phyloP scores from a whole-genome alignment of 1,140 invertebrate species.

The Lasioglossum albipes region DNA sequence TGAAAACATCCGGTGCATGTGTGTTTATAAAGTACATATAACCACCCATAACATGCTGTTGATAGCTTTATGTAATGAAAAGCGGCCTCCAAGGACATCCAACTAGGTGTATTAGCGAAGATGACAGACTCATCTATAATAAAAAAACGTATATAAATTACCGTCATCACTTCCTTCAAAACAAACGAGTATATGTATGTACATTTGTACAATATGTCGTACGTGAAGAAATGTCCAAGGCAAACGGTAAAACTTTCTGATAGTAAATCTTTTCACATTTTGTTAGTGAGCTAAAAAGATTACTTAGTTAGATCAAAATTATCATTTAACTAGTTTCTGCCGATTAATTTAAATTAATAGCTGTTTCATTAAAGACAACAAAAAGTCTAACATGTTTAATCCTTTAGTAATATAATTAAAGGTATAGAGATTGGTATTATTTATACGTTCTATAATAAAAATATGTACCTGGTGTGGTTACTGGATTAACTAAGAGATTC shows the following conservation, averaged over 20 bases:
- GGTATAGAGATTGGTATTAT: too few species aligned
- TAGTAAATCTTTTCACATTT: too few species aligned
- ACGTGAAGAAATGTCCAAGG: too few species aligned
- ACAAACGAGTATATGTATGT: too few species aligned
- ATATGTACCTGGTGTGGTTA: conserved; percentile 83
- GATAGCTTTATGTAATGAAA: conserved; percentile 89
- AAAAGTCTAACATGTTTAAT: not conserved
- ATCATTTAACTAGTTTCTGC: too few species aligned
- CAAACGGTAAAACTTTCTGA: too few species aligned
- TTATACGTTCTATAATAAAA: too few species aligned
- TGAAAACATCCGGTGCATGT: conserved; percentile 87
- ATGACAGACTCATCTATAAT: conserved; percentile 69
- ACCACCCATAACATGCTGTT: conserved; percentile 93
- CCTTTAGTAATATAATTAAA: too few species aligned
- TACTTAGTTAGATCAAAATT: too few species aligned
- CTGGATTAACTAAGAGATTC: conserved; percentile 85
- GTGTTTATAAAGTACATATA: conserved; percentile 90
- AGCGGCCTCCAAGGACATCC: conserved; percentile 90
- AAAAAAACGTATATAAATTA: not conserved
- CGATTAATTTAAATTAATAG: too few species aligned
- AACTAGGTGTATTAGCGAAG: conserved; percentile 83
- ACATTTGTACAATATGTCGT: not conserved
- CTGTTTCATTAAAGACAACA: too few species aligned
- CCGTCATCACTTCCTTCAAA: not conserved
- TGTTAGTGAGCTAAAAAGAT: too few species aligned